phyloP scores from a whole-genome alignment of 2,888 invertebrate genomes.

The Callinectes sapidus region DNA sequence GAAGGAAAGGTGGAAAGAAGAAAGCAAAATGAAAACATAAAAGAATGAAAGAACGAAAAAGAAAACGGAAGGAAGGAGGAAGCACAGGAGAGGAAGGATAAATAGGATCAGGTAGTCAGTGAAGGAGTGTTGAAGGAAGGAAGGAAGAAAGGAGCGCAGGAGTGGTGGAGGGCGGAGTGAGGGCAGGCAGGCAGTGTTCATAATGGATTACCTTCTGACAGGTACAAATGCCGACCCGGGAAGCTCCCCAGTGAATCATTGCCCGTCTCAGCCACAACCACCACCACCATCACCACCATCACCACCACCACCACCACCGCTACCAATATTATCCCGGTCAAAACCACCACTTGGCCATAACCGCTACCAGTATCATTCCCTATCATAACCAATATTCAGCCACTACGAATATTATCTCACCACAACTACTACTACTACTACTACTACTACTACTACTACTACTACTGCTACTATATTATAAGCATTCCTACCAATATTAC shows the following conservation, averaged over 20 bases:
- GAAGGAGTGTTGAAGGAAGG: not conserved
- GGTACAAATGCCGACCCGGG: slow-evolving; percentile 36
- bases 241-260: not conserved
- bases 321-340: not conserved
- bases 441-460: not conserved
- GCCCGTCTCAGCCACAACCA: not conserved
- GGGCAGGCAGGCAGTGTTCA: not conserved
- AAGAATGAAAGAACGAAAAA: no score
- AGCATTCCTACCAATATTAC: not conserved
- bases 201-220: not conserved
- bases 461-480: not conserved
- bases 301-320: not conserved
- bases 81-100: not conserved
- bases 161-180: not conserved
- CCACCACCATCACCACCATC: not conserved
- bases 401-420: not conserved
- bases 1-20: no score
- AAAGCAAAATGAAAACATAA: no score
- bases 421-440: no score
- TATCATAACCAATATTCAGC: not conserved
- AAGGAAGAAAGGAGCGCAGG: not conserved
- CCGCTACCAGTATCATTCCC: not conserved
- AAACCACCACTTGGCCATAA: not conserved
- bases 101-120: not conserved
- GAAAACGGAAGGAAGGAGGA: no score